Conservation (phyloP, 1,140 invertebrate species). For the Drosophila kanapiae region DNA sequence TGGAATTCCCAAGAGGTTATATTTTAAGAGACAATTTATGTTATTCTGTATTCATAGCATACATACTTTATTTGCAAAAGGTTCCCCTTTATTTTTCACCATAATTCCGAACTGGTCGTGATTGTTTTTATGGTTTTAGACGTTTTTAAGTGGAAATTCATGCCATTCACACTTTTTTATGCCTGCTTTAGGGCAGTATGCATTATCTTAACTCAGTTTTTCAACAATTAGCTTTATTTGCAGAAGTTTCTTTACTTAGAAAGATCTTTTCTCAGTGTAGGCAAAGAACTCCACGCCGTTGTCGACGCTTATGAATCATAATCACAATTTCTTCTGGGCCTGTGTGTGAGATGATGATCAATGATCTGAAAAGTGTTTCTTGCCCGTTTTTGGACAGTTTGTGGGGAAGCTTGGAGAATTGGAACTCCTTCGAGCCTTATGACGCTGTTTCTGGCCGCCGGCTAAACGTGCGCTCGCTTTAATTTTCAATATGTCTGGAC, state of each 20-base stretch:
- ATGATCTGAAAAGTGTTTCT: slow-evolving; percentile 81
- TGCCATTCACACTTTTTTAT: no score
- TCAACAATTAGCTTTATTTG: not conserved
- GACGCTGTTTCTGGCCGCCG: slow-evolving; percentile 59
- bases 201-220: not conserved
- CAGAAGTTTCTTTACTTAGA: not conserved
- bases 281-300: slow-evolving; percentile 20
- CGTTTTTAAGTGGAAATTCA: no score
- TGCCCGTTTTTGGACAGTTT: slow-evolving; percentile 32
- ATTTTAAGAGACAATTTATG: no score
- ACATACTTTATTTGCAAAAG: no score
- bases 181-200: no score
- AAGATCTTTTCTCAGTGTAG: slow-evolving; percentile 4
- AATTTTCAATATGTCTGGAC: slow-evolving; percentile 81
- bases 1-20: no score
- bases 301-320: slow-evolving; percentile 79
- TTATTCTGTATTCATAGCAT: no score
- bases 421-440: slow-evolving; percentile 55
- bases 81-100: no score
- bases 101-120: not conserved
- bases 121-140: not conserved
- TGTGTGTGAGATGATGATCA: slow-evolving; percentile 74
- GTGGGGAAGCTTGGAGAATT: slow-evolving; percentile 28
- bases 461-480: slow-evolving; percentile 80
- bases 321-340: slow-evolving; percentile 71